Conservation (phyloP, 2,888 invertebrate species). For the Phoronis australis region DNA sequence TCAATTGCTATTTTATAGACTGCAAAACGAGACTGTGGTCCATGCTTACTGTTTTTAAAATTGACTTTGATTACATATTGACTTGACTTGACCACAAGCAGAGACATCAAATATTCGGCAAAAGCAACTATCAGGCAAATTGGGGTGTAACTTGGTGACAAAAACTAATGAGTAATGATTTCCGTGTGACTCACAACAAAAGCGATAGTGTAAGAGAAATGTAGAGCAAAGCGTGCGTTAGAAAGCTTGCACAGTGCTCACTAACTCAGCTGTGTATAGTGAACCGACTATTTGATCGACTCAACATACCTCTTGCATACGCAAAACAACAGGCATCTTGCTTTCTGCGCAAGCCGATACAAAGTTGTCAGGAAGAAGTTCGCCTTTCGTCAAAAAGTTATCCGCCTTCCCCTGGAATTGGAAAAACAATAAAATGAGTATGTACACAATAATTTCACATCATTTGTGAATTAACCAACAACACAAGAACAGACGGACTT, state of each 20-base stretch:
- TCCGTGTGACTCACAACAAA: no score
- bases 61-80: no score
- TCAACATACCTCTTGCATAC: slow-evolving; percentile 45
- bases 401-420: slow-evolving; percentile 71
- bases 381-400: slow-evolving; percentile 68
- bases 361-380: slow-evolving; percentile 80
- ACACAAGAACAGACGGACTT: no score
- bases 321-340: slow-evolving; percentile 57
- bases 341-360: slow-evolving; percentile 67
- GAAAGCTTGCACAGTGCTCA: background rate
- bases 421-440: background rate
- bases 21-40: no score
- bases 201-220: no score
- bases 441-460: background rate
- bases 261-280: background rate
- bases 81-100: no score
- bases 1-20: no score
- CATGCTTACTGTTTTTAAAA: no score
- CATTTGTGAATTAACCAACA: background rate
- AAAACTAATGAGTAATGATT: no score
- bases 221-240: background rate
- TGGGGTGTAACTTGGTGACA: no score
- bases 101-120: no score
- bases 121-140: no score
- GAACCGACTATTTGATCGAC: background rate